Percentiles rank a stretch among this genome's conserved stretches.
Evolutionary conservation across 2,113 vertebrate species (phyloP).

Genomic region (Taurulus bubalis): DNA sequence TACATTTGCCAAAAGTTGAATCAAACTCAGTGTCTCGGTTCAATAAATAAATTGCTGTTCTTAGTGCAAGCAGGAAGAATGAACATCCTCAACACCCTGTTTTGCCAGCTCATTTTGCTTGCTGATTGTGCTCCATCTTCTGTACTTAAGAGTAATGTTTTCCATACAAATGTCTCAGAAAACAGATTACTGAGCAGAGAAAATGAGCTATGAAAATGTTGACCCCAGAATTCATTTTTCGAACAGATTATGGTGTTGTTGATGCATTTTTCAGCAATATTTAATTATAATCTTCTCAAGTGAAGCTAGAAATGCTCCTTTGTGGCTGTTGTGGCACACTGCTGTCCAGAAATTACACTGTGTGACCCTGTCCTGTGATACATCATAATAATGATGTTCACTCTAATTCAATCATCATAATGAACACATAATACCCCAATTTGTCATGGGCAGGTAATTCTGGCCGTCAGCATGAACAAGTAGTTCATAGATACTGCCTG

Average conservation of each 20-base stretch:
- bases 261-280: background rate
- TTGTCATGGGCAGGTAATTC: constrained; percentile 5
- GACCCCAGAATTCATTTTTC: background rate
- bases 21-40: constrained; percentile 47
- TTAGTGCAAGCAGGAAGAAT: constrained; percentile 7
- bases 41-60: constrained; percentile 59
- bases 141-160: background rate
- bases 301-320: background rate
- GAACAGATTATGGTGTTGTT: background rate
- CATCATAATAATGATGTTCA: constrained; percentile 23
- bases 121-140: constrained; percentile 3
- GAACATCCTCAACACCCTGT: constrained; percentile 11
- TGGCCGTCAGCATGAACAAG: background rate
- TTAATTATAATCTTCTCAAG: background rate
- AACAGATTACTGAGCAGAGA: background rate
- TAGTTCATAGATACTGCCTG: background rate
- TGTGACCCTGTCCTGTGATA: constrained; percentile 16
- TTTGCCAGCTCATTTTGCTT: constrained; percentile 16
- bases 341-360: background rate
- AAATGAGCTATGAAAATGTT: background rate
- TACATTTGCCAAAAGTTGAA: constrained; percentile 44
- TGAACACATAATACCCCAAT: constrained; percentile 22
- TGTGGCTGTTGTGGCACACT: background rate
- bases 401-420: constrained; percentile 32
- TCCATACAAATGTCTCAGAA: background rate